Evolutionary conservation across 2,888 invertebrate genomes (phyloP), one percentile per base, ranked within the genome.

Genomic region (Troilus luridus): DNA sequence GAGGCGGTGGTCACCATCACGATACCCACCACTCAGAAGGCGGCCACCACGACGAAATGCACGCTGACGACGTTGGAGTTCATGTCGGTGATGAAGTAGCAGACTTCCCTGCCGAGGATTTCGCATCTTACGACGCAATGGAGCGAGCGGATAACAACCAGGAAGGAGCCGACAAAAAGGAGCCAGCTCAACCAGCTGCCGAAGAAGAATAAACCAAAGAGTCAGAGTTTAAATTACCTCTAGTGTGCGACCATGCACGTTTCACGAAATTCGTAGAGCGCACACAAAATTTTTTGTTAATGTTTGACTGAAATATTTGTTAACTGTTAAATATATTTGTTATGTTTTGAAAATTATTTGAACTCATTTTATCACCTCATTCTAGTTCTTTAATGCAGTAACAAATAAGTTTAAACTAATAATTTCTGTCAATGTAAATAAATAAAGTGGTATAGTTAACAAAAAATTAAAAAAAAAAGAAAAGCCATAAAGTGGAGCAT

Each of bases 21-120:
- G 91, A 92, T 77, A 92, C 92, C 89, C 10, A 94, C 1, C 94
- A 95, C n/a, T 94, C 94, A 1, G 95, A 92, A 21, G 93, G 93
- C 85, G 92, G 91, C n/a, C 95, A 95, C 92, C 95, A 95, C 93
- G 94, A 91, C 19, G 88, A 89, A n/a, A 91, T 27, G 41, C 67
- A 60, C 67, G 60, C 27, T 67, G 89, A 62, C 21, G 89, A 94
- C 1, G 94, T 92, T 14, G 93, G 92, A 85, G 92, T 91, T n/a
- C 95, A 95, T 92, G 11, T 94, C 2, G 95, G 95, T 24, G 94
- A 94, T 0, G 95, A 92, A 7, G 93, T 92, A 81, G 92, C 91
- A 41, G 95, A 95, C 92, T 95, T 95, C 93, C 94, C 89, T 19
- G 91, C 89, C 12, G 91, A 92, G 64, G 92, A 92, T 62, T 92